Conservation (phyloP, 2,888 invertebrate genomes). For the Acrocera orbiculus region DNA sequence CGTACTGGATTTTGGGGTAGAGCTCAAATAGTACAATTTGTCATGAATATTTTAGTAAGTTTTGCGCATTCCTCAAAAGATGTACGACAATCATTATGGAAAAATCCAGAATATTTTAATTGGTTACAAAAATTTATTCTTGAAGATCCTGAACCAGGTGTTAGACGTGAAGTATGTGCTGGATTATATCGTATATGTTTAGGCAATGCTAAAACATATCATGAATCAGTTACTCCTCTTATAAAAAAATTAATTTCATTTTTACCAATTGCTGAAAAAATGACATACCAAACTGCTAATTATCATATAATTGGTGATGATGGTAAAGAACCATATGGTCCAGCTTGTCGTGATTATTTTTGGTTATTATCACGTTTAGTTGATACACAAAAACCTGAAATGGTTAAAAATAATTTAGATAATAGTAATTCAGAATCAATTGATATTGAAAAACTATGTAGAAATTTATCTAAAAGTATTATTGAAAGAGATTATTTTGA, state of each 20-base stretch:
- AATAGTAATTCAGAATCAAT: slow-evolving; percentile 38
- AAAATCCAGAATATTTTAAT: slow-evolving; percentile 52
- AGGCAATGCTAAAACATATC: slow-evolving; percentile 39
- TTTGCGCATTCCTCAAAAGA: slow-evolving; percentile 79
- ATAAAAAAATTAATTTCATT: slow-evolving; percentile 64
- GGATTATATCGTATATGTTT: slow-evolving; percentile 78
- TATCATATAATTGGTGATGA: slow-evolving; percentile 39
- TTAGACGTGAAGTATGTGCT: slow-evolving; percentile 79
- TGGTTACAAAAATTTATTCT: slow-evolving; percentile 73
- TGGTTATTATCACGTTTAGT: slow-evolving; percentile 80
- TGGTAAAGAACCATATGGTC: slow-evolving; percentile 88
- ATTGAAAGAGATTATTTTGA: slow-evolving; percentile 66
- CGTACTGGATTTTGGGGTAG: slow-evolving; percentile 88
- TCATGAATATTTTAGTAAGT: slow-evolving; percentile 79
- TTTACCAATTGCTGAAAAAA: slow-evolving; percentile 66
- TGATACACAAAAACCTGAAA: slow-evolving; percentile 66
- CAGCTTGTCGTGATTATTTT: slow-evolving; percentile 87
- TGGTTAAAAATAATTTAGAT: slow-evolving; percentile 46
- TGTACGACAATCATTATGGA: slow-evolving; percentile 58
- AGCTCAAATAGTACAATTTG: slow-evolving; percentile 81
- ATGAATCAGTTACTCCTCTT: slow-evolving; percentile 55
- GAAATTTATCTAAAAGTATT: slow-evolving; percentile 56
- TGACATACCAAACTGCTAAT: slow-evolving; percentile 41
- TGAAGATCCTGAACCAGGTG: slow-evolving; percentile 84
- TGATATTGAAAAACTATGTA: slow-evolving; percentile 56